Base-by-base conservation (phyloP, 2,888 invertebrate genomes). In the Cheilosia urbana region DNA sequence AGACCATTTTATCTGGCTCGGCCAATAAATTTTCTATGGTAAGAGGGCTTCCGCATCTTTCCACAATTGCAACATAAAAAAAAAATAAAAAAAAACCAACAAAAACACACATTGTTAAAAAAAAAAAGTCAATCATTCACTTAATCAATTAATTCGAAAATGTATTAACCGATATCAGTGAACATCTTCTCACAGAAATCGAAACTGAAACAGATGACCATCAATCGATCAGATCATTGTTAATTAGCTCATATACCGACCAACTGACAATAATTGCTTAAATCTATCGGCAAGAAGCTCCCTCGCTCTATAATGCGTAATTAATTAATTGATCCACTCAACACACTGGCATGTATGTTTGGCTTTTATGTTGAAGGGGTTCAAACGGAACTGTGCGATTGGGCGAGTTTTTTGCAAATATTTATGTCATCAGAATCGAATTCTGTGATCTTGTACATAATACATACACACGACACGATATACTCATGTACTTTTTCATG, bases 221-320 rank as follows among this genome's bases (percentile, higher is more conserved):
- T 80, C 80, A 84, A 84, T 84, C 75, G 75, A 84, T 80, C 75
- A 42, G 80, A 80, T 76, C 84, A 76, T 84, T 66, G 65, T 84
- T 80, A 84, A 84, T 84, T 84, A 66, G 65, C 69, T 55, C 71
- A 79, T 60, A 58, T 60, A 73, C 68, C 68, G 57, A 68, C 72
- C 49, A 76, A 55, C 71, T 75, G 69, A 17, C 49, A 51, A 58
- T 79, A 84, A 79, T 84, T 84, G 75, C 75, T 79, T 69, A 71
- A 80, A 84, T 71, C 75, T 58, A 84, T 80, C 60, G 60, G 45
- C 62, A 53, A 17, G 47, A 19, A 73, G 49, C 47, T 68, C 65
- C 63, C 84, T 68, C 75, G 65, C 69, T 49, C 17, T 40, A 27
- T 24, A 63, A 60, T 72, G 75, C 63, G 73, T 84, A 84, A 84